Evolutionary conservation across 2,113 vertebrate species (phyloP).

Genomic region (Rhagologus leucostigma): DNA sequence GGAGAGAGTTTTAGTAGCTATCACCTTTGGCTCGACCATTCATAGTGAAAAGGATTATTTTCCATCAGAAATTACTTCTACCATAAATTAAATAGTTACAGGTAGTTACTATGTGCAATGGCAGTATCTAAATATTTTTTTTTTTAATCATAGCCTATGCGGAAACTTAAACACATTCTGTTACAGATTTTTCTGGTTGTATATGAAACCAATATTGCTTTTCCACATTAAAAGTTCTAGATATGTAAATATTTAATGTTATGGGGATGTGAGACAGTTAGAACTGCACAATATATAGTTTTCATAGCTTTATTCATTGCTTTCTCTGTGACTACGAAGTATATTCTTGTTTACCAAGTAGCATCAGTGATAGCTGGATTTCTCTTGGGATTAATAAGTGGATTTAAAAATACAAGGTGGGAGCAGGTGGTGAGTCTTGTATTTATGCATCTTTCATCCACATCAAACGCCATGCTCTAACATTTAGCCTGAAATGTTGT

Average conservation of each 20-base stretch:
- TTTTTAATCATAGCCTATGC: not conserved
- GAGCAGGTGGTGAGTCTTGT: not conserved
- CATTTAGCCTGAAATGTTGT: not conserved
- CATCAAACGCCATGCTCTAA: not conserved
- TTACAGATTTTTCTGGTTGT: not conserved
- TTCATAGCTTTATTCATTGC: slow-evolving; percentile 24
- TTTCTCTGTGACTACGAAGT: not conserved
- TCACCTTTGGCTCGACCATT: not conserved
- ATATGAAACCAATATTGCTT: not conserved
- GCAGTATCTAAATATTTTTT: not conserved
- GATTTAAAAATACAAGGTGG: not conserved
- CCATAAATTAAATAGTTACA: not conserved
- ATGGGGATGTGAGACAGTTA: not conserved
- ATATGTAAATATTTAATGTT: slow-evolving; percentile 43
- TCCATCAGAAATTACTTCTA: not conserved
- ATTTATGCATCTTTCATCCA: not conserved
- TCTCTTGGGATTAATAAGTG: not conserved
- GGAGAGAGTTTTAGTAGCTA: not conserved
- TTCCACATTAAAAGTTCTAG: slow-evolving; percentile 16
- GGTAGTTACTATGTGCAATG: not conserved
- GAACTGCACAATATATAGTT: not conserved
- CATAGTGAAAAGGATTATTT: not conserved
- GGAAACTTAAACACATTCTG: not conserved
- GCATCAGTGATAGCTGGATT: not conserved
- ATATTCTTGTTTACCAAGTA: slow-evolving; percentile 8